Evolutionary conservation across 64 coral and sea anemone species (phyloP).

Genomic region (Montipora cactus): DNA sequence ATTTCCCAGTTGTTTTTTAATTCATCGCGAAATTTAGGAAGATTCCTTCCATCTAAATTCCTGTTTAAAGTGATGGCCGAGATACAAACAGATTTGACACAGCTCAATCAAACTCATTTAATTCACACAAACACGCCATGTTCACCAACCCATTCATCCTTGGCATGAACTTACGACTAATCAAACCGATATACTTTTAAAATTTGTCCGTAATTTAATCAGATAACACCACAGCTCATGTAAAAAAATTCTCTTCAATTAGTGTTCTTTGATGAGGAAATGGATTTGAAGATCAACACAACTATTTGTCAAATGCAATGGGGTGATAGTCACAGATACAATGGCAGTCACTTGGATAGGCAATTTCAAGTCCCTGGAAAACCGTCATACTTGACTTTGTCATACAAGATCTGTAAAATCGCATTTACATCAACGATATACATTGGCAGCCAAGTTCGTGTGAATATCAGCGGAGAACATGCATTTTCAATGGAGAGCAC

Average conservation of each 20-base stretch:
- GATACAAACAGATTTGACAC: too few species aligned
- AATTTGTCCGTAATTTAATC: too few species aligned
- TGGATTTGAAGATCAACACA: conserved; percentile 42
- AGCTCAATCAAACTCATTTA: too few species aligned
- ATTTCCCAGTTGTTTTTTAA: too few species aligned
- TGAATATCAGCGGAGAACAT: conserved; percentile 20
- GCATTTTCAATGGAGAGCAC: conserved; percentile 35
- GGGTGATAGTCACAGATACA: not conserved
- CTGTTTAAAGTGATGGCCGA: too few species aligned
- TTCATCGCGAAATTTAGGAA: too few species aligned
- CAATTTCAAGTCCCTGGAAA: not conserved
- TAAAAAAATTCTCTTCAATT: not conserved
- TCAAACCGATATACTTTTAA: too few species aligned
- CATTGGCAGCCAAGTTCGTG: not conserved
- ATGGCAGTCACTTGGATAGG: not conserved
- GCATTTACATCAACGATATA: conserved; percentile 49
- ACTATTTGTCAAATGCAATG: conserved; percentile 57
- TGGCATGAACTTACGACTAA: too few species aligned
- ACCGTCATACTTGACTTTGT: not conserved
- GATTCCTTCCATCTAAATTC: too few species aligned
- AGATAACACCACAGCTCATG: not conserved
- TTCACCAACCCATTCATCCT: too few species aligned
- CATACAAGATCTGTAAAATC: conserved; percentile 48
- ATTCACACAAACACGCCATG: too few species aligned
- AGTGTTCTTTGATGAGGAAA: conserved; percentile 13